Conservation (phyloP, 2,797 vertebrate genomes). For the Salarias fasciatus region DNA sequence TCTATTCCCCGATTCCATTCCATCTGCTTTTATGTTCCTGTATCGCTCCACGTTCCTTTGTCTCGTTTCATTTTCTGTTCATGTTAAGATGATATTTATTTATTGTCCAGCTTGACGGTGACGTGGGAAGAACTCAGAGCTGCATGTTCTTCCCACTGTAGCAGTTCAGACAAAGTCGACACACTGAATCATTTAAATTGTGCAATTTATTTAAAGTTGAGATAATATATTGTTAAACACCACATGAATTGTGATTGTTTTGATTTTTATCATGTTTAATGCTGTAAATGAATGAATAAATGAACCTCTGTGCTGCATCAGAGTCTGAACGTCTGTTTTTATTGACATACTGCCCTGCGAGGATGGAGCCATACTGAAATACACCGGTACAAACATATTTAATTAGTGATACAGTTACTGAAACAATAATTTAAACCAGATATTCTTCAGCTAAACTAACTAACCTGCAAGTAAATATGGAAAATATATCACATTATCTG, state of each 20-base stretch:
- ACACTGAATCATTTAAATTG: constrained; percentile 22
- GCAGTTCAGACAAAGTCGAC: constrained; percentile 11
- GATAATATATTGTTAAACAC: constrained; percentile 32
- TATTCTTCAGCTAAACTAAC: no score
- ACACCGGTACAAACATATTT: no score
- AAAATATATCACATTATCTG: no score
- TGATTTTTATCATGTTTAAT: constrained; percentile 50
- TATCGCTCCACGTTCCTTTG: not conserved
- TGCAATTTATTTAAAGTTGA: constrained; percentile 40
- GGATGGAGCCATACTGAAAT: no score
- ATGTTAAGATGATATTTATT: constrained; percentile 24
- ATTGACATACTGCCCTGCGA: no score
- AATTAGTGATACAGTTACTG: no score
- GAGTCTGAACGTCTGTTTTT: not conserved
- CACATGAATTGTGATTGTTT: constrained; percentile 20
- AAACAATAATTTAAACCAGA: no score
- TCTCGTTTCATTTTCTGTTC: constrained; percentile 11
- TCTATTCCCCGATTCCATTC: not conserved
- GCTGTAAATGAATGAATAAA: constrained; percentile 49
- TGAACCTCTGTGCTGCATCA: not conserved
- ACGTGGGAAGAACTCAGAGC: constrained; percentile 28
- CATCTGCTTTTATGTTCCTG: not conserved
- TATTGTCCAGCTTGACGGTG: constrained; percentile 47
- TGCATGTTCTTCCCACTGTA: not conserved
- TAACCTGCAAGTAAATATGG: no score